These are phyloP conservation scores for Brachionus asplanchnoidis DNA, from an alignment of 1,140 invertebrate genomes.

Conservation along the genomic window DNA sequence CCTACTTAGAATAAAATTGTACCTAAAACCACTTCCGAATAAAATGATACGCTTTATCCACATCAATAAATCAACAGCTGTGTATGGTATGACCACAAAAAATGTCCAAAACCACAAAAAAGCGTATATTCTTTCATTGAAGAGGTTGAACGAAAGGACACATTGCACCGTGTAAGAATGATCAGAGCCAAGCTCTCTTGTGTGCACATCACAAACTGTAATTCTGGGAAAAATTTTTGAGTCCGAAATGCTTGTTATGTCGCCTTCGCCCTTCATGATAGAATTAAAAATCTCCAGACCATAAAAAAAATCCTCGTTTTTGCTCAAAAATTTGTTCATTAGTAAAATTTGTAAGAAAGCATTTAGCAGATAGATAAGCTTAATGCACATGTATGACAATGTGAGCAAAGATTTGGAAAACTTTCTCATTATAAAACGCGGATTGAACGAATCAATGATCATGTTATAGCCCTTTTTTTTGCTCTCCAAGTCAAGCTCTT, in stretches of 20 bases:
- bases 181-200: slow-evolving; percentile 15
- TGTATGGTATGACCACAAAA: slow-evolving; percentile 12
- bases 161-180: slow-evolving; percentile 42
- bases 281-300: not conserved
- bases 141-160: slow-evolving; percentile 37
- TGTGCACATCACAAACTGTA: slow-evolving; percentile 37
- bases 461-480: not conserved
- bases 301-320: not conserved
- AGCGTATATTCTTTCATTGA: slow-evolving; percentile 39
- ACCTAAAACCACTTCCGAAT: slow-evolving; percentile 18
- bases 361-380: slow-evolving; percentile 4
- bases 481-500: not conserved
- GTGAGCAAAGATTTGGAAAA: slow-evolving; percentile 1
- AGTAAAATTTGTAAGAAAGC: slow-evolving; percentile 19
- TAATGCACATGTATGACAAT: not conserved
- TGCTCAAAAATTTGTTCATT: slow-evolving; percentile 38
- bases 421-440: slow-evolving; percentile 10
- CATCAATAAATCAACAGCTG: not conserved
- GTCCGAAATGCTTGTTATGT: not conserved
- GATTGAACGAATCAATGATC: not conserved
- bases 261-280: not conserved
- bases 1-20: slow-evolving; percentile 14
- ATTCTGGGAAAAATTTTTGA: slow-evolving; percentile 35
- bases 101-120: slow-evolving; percentile 41
- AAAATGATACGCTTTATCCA: not conserved